Evolutionary conservation across 2,113 vertebrate species (phyloP), one percentile per base, ranked within the genome.

Genomic region (Saccopteryx bilineata): DNA sequence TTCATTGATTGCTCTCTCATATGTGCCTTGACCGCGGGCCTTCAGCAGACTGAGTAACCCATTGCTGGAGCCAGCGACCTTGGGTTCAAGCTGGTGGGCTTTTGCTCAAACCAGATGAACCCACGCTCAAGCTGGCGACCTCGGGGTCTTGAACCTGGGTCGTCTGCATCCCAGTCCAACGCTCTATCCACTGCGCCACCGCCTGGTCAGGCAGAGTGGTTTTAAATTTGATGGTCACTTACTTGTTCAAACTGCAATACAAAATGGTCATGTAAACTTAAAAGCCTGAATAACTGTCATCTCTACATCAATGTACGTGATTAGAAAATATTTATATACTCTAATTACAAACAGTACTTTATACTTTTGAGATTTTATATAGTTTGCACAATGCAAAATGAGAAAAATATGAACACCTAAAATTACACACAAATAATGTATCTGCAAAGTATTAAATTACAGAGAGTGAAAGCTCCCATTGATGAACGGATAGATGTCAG

Each of bases 261-360:
- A 98, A 98, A 97, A 97, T 97, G 96, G 75, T 94, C 93, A 92
- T 81, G 97, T 94, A 85, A 96, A 98, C 96, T 95, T 97, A 95
- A 94, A 83, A 94, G 84, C 87, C 97, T 93, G 87, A 97, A 96
- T 89, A 96, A 94, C 88, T 83, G 78, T 97, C 74, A 72, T 90
- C 93, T 88, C 33, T 31, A 8, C 39, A 24, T 97, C 84, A 98
- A 60, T 98, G 97, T 96, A 98, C 97, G 98, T 0, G 0, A 96
- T 98, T 98, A 98, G 96, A 98, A 98, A 98, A 98, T 98, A 98
- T 98, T 98, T 98, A 98, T 96, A 98, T 91, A 69, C 96, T 97
- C 66, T 97, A 98, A 97, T 96, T 98, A 96, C 96, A 94, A 96
- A 76, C 94, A 93, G 92, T 97, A 97, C 90, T 97, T 97, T 94